Evolutionary conservation across 2,888 invertebrate species (phyloP).

Genomic region (Cerceris rybyensis): DNA sequence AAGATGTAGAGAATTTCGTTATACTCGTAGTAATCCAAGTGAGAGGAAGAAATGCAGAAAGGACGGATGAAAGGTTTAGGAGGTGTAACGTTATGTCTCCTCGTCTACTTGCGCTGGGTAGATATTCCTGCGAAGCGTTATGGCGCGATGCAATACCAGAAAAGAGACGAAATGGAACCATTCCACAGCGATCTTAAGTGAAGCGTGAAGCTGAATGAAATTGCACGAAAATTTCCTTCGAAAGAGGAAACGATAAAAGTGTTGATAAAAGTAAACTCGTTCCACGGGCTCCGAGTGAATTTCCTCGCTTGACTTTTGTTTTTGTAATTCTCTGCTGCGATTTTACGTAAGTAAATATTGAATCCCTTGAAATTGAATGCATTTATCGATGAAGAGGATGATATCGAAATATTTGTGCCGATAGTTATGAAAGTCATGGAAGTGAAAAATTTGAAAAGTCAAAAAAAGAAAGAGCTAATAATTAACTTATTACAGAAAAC

Average conservation of each 20-base stretch:
- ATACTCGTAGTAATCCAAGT: slow-evolving; percentile 41
- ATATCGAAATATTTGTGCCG: too few relatives aligned
- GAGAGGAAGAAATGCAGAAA: slow-evolving; percentile 2
- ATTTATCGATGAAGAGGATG: too few relatives aligned
- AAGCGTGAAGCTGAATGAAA: slow-evolving; percentile 42
- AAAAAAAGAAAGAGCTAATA: too few relatives aligned
- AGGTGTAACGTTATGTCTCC: slow-evolving; percentile 40
- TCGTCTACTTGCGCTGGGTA: slow-evolving; percentile 14
- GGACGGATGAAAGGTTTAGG: not conserved
- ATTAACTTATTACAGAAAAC: too few relatives aligned
- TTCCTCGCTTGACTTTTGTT: too few relatives aligned
- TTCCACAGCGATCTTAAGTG: slow-evolving; percentile 30
- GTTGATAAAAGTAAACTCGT: not conserved
- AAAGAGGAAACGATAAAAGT: not conserved
- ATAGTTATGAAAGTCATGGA: too few relatives aligned
- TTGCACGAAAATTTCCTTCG: slow-evolving; percentile 44
- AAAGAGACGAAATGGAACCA: slow-evolving; percentile 17
- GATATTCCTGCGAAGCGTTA: slow-evolving; percentile 23
- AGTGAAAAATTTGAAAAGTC: too few relatives aligned
- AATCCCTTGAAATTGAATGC: too few relatives aligned
- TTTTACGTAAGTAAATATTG: too few relatives aligned
- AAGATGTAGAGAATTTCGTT: slow-evolving; percentile 13
- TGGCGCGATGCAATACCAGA: slow-evolving; percentile 19
- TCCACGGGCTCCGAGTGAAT: not conserved
- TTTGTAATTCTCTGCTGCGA: too few relatives aligned